Evolutionary conservation across 2,113 vertebrate genomes (phyloP).

Genomic region (Centrocercus urophasianus): DNA sequence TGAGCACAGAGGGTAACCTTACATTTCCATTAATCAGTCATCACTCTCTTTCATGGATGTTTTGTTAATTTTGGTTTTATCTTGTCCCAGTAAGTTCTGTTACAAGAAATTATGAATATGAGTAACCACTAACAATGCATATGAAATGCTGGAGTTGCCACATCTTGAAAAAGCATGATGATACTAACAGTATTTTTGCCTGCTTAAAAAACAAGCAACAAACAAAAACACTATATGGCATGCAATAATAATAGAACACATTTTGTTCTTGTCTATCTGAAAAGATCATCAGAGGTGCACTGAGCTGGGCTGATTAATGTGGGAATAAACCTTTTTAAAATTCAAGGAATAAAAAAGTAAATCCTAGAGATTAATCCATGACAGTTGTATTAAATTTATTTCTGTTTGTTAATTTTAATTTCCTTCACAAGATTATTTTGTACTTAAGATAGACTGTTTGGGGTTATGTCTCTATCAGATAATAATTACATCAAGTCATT

Average conservation of each 20-base stretch:
- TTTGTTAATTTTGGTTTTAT: slow-evolving; percentile 17
- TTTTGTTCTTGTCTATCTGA: slow-evolving; percentile 46
- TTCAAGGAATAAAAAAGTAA: not conserved
- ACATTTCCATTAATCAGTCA: slow-evolving; percentile 26
- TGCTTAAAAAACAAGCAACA: slow-evolving; percentile 24
- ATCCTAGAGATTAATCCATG: not conserved
- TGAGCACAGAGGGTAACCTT: slow-evolving; percentile 1
- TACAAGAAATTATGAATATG: slow-evolving; percentile 37
- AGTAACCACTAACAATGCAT: slow-evolving; percentile 33
- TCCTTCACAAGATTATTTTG: not conserved
- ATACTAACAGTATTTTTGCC: slow-evolving; percentile 60
- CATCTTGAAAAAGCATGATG: slow-evolving; percentile 69
- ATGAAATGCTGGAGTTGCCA: slow-evolving; percentile 43
- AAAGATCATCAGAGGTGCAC: slow-evolving; percentile 58
- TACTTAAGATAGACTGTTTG: not conserved
- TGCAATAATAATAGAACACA: slow-evolving; percentile 55
- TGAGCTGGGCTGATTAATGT: slow-evolving; percentile 31
- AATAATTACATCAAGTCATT: not conserved
- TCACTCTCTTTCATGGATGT: slow-evolving; percentile 17
- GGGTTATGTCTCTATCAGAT: not conserved
- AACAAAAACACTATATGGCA: slow-evolving; percentile 50
- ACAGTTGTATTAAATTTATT: slow-evolving; percentile 12
- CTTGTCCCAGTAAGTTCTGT: slow-evolving; percentile 36
- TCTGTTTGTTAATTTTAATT: not conserved
- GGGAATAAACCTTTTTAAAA: slow-evolving; percentile 15